Conservation (phyloP, 92 coral and sea anemone species). For the Phymanthus crucifer region DNA sequence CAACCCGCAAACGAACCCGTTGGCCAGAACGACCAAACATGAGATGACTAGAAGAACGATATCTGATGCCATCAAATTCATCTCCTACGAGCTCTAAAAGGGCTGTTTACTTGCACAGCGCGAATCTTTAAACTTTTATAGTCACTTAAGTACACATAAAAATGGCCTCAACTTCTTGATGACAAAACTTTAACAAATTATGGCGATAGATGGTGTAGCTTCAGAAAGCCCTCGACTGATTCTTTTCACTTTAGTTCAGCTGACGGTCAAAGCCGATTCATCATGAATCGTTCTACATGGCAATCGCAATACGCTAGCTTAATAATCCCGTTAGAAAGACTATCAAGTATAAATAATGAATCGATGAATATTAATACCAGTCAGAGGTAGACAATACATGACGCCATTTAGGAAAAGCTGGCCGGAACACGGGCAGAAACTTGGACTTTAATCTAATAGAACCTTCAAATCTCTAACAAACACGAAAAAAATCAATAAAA, state of each 20-base stretch:
- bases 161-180: no score
- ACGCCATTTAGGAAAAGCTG: background rate
- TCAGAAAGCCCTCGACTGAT: no score
- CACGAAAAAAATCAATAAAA: background rate
- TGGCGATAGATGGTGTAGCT: no score
- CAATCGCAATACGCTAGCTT: background rate
- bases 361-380: conserved; percentile 21
- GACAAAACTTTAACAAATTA: no score
- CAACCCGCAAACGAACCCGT: conserved; percentile 48
- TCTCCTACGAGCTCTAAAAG: background rate
- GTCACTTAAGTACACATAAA: no score
- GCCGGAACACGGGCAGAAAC: background rate
- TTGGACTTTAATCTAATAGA: background rate
- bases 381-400: background rate
- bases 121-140: no score
- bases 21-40: conserved; percentile 45
- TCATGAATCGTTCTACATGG: background rate
- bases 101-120: no score
- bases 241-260: no score
- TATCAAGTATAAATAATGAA: conserved; percentile 13
- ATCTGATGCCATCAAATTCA: background rate
- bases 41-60: conserved; percentile 29
- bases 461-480: background rate
- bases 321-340: conserved; percentile 1
- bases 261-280: background rate